Evolutionary conservation across 2,888 invertebrate genomes (phyloP), one percentile per base, ranked within the genome.

Genomic region (Apotomis betuletana): DNA sequence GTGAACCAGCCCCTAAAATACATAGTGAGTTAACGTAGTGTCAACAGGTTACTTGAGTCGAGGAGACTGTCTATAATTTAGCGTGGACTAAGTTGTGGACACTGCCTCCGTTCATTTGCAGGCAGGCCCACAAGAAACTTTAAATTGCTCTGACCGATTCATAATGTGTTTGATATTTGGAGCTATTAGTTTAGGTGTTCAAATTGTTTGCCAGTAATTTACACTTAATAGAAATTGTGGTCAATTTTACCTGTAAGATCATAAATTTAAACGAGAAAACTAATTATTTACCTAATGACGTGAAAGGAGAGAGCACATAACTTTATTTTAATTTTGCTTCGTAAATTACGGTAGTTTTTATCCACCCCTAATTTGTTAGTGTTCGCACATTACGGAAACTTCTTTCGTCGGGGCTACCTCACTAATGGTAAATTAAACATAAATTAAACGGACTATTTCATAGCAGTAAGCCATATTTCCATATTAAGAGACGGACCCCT

Each of bases 21-120:
- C 79, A 81, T 79, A 81, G 81, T 83, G 84, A 88, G 86, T 84
- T 85, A 86, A 86, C 85, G 80, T 80, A 85, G 83, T 86, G 89
- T 89, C 92, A 92, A 91, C 91, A 90, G 91, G 91, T 92, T 90
- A 90, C 91, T 90, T 88, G 90, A 91, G 89, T 85, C 83, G 83
- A 90, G 87, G 87, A 87, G 88, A 87, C 89, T 87, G 89, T 87
- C 88, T 90, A 88, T 91, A 90, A 92, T 91, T 92, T 91, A 87
- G 86, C 85, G 83, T 80, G 82, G 80, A 85, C 85, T 83, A 88
- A 90, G 81, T 88, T 90, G 85, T 77, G 84, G 84, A 85, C 83
- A 83, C 81, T 83, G 81, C 83, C 85, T 83, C 82, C 86, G 85
- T 86, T 87, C 90, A 90, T 90, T 90, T 90, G 90, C 84, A 80